These are phyloP conservation scores for Netelia fuscicornis DNA, from an alignment of 2,888 invertebrate species.

Conservation along the genomic window DNA sequence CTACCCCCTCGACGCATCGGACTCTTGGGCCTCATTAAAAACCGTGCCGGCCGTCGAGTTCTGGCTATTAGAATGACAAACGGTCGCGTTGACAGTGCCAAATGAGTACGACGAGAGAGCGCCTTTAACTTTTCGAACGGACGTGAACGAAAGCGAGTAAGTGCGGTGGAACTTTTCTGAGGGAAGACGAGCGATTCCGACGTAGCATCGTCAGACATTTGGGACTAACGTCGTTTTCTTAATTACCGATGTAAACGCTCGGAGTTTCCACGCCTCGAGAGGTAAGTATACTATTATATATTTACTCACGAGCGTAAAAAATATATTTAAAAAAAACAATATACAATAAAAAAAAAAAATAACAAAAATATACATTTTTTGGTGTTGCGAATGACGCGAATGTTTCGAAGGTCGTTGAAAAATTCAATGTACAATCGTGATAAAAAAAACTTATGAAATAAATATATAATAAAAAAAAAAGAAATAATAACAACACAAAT, in stretches of 20 bases:
- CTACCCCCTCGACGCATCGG: conserved; percentile 16
- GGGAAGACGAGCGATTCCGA: conserved; percentile 41
- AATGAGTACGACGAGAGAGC: conserved; percentile 82
- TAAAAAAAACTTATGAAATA: too few species aligned
- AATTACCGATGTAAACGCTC: conserved; percentile 57
- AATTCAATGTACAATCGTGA: too few species aligned
- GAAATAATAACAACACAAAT: too few species aligned
- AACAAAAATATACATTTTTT: too few species aligned
- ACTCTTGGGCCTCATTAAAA: conserved; percentile 60
- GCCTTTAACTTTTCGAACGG: conserved; percentile 55
- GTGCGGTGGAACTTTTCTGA: conserved; percentile 3
- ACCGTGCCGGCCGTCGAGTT: conserved; percentile 69
- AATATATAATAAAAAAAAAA: too few species aligned
- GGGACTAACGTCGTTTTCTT: conserved; percentile 54
- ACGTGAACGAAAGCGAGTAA: conserved; percentile 34
- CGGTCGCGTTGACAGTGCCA: conserved; percentile 82
- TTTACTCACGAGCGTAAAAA: too few species aligned
- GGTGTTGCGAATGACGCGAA: too few species aligned
- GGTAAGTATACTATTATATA: conserved; percentile 12
- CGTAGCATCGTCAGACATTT: conserved; percentile 43
- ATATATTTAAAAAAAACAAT: too few species aligned
- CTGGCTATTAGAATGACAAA: conserved; percentile 83
- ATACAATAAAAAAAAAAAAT: too few species aligned
- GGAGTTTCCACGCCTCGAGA: neutral
- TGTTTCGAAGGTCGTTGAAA: too few species aligned